Evolutionary conservation across 1,140 invertebrate species (phyloP), one percentile per base, ranked within the genome.

Genomic region (Bombus waltoni): DNA sequence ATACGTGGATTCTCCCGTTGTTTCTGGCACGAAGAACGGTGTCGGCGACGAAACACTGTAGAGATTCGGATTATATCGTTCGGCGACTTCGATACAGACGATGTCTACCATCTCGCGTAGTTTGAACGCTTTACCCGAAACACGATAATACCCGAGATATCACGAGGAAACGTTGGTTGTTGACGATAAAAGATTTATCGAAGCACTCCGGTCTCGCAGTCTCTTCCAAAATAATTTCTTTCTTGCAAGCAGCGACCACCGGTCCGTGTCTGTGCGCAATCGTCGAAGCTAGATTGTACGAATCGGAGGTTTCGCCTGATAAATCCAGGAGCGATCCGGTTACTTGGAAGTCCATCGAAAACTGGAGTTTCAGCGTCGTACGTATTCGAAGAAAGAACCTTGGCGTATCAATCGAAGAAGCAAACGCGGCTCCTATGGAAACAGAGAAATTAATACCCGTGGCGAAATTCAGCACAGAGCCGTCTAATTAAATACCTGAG

Each of bases 401-500:
- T 70, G 11, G 25, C n/a, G 18, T 25, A 13, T 22, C 4, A 1
- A 42, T 42, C 0, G 44, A 57, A 32, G 35, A 11, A 13, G 18
- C 28, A 4, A 28, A 22, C 47, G 18, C 0, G 8, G 6, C 4
- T 73, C 18, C 18, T 53, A 53, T 53, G 35, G 25, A 73, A 73
- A 40, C n/a, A 5, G 15, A 76, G 71, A 47, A 83, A 65, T 83
- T 65, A 76, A 66, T 76, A 76, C 10, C 38, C 35, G 22, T n/a
- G 2, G 28, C 40, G 47, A 35, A 35, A n/a, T 42, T 22, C 59
- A 44, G 18, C 35, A 2, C n/a, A 62, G 40, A 38, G 28, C 76
- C 28, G 59, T 66, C 71, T 81, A 81, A 85, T 85, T 85, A 85
- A 81, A 85, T 85, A 85, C 84, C 79, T 85, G 84, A 85, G 70